Conservation (phyloP, 2,113 vertebrate species). For the Notothenia coriiceps region DNA sequence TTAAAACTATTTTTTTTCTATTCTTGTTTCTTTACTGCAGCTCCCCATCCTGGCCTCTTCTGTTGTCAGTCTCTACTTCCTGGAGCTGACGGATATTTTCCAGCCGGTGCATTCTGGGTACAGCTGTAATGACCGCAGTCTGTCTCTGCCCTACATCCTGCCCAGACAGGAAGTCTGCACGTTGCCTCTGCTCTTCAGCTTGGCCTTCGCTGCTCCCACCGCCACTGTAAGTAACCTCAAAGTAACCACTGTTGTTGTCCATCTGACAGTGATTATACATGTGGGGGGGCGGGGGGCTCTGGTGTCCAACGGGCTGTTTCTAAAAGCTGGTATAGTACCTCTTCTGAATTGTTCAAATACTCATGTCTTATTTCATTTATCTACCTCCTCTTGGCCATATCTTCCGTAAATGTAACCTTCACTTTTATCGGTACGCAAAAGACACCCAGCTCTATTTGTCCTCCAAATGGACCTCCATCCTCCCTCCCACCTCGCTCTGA, state of each 20-base stretch:
- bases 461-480: too few species aligned
- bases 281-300: not conserved
- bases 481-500: too few species aligned
- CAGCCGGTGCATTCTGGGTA: slow-evolving; percentile 95
- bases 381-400: too few species aligned
- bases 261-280: not conserved
- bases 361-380: too few species aligned
- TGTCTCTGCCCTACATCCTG: slow-evolving; percentile 94
- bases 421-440: too few species aligned
- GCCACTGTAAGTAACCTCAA: slow-evolving; percentile 84
- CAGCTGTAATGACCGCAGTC: slow-evolving; percentile 93
- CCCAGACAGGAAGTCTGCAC: slow-evolving; percentile 92
- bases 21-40: slow-evolving; percentile 72
- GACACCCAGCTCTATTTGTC: too few species aligned
- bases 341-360: too few species aligned
- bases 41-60: slow-evolving; percentile 95
- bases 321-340: not conserved
- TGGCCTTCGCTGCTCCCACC: slow-evolving; percentile 93
- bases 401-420: too few species aligned
- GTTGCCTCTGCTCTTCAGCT: slow-evolving; percentile 93
- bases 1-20: not conserved
- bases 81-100: slow-evolving; percentile 96
- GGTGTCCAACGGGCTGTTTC: not conserved
- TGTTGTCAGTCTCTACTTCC: slow-evolving; percentile 95
- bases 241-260: too few species aligned